These are phyloP conservation scores for Chelonus formosanus DNA, from an alignment of 2,888 invertebrate genomes.

Conservation along the genomic window DNA sequence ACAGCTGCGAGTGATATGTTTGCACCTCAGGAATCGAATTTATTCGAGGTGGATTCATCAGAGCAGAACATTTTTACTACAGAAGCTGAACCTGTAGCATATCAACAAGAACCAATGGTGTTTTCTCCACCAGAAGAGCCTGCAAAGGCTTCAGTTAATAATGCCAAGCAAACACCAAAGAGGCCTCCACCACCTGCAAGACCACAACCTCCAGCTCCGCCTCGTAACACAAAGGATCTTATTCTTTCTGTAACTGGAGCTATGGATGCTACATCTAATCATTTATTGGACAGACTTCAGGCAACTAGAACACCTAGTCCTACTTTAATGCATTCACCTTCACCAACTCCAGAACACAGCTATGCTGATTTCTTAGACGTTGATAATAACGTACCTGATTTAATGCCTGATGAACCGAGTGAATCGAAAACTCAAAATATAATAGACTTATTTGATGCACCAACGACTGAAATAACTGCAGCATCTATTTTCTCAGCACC, in stretches of 20 bases:
- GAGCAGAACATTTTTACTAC: constrained; percentile 39
- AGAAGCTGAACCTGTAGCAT: constrained; percentile 14
- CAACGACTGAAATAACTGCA: constrained; percentile 47
- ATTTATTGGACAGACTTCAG: constrained; percentile 82
- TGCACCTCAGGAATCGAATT: constrained; percentile 27
- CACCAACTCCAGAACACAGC: constrained; percentile 79
- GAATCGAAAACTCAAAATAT: constrained; percentile 51
- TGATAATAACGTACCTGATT: constrained; percentile 59
- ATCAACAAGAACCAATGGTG: constrained; percentile 22
- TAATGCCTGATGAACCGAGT: constrained; percentile 58
- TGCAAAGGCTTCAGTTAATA: constrained; percentile 38
- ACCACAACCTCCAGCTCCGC: constrained; percentile 72
- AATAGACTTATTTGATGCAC: constrained; percentile 59
- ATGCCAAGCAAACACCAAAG: constrained; percentile 44
- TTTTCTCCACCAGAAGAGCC: constrained; percentile 29
- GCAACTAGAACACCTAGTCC: constrained; percentile 89
- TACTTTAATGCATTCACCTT: constrained; percentile 85
- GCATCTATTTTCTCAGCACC: constrained; percentile 47
- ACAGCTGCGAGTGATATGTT: constrained; percentile 30
- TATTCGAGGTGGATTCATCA: constrained; percentile 2
- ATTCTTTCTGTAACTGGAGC: constrained; percentile 87
- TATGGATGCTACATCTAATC: constrained; percentile 87
- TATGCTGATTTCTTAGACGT: constrained; percentile 74
- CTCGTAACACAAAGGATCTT: constrained; percentile 84
- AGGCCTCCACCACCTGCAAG: constrained; percentile 67